Evolutionary conservation across 2,888 invertebrate species (phyloP).

Genomic region (Clanis bilineata): DNA sequence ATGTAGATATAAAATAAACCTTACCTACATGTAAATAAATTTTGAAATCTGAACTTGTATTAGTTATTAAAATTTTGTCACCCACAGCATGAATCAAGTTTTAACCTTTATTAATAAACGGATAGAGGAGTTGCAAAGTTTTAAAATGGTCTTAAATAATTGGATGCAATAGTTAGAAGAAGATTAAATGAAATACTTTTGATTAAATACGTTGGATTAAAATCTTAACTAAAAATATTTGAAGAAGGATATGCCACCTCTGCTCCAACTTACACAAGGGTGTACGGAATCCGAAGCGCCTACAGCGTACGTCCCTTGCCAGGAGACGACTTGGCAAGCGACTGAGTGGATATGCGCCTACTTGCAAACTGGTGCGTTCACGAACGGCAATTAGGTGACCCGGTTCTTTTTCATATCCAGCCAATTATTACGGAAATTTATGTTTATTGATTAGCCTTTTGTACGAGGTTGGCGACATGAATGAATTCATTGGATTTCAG

Average conservation of each 20-base stretch:
- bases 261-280: background rate
- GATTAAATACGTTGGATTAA: no score
- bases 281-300: background rate
- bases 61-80: no score
- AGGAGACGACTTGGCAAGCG: constrained; percentile 8
- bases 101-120: no score
- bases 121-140: no score
- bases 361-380: constrained; percentile 3
- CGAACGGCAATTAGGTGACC: constrained; percentile 12
- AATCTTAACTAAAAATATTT: no score
- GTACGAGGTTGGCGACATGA: background rate
- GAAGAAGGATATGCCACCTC: background rate
- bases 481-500: background rate
- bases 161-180: no score
- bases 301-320: background rate
- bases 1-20: no score
- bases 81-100: no score
- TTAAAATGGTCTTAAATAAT: no score
- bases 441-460: background rate
- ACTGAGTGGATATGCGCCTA: background rate
- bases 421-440: constrained; percentile 6
- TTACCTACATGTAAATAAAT: no score
- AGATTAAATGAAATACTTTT: background rate
- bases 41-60: no score
- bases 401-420: constrained; percentile 5